These are phyloP conservation scores for Neogale vison DNA, from an alignment of 2,113 vertebrate species.

Conservation along the genomic window DNA sequence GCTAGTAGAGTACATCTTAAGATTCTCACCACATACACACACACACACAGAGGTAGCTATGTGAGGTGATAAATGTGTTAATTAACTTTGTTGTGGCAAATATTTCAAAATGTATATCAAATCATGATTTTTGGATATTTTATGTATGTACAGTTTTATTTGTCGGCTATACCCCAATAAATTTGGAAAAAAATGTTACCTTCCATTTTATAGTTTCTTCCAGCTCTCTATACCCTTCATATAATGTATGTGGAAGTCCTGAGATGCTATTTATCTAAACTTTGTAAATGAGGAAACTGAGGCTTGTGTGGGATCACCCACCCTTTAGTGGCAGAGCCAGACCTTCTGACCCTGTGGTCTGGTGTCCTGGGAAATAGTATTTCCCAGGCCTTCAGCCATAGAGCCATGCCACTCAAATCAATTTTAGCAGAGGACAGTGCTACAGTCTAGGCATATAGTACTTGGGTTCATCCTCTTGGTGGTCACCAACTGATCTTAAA, in stretches of 20 bases:
- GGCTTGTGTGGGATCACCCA: not conserved
- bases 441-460: not conserved
- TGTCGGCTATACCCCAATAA: not conserved
- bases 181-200: not conserved
- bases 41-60: not conserved
- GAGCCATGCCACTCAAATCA: not conserved
- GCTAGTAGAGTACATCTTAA: not conserved
- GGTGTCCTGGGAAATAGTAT: not conserved
- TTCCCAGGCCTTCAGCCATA: not conserved
- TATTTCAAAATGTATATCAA: not conserved
- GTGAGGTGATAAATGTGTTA: not conserved
- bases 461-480: not conserved
- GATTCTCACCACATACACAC: not conserved
- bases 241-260: not conserved
- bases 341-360: not conserved
- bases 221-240: not conserved
- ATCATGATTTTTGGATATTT: not conserved
- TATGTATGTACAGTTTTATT: not conserved
- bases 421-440: not conserved
- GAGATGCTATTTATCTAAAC: not conserved
- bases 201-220: not conserved
- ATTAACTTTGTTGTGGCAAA: not conserved
- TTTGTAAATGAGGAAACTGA: not conserved
- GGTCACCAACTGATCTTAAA: not conserved
- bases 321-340: not conserved